Base-by-base conservation (phyloP, 2,113 vertebrate genomes). In the Chitala chitala region DNA sequence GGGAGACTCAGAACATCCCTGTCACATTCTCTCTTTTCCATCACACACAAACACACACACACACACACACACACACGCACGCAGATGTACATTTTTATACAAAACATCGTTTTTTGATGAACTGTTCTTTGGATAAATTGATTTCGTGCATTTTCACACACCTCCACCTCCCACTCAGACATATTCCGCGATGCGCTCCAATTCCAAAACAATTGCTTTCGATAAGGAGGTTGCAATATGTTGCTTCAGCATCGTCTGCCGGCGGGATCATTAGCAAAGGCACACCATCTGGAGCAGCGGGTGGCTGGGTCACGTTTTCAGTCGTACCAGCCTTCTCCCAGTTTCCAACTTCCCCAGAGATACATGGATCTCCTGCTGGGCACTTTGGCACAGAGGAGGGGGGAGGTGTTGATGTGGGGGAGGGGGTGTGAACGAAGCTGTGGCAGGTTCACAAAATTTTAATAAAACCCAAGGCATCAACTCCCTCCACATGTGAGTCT, bases 381-480 rank as follows among this genome's bases (percentile, higher is more conserved):
- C 22, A 46, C 24, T 7, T 38, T 51, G 48, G 69, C 48, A 22
- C 51, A 26, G 44, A 5, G 44, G 44, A 26, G 10, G 4, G 40
- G 61, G 31, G 24, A 29, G 65, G 42, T n/a, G 0, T 36, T 58
- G 24, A 44, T 10, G 29, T 4, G 8, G 26, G 58, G 29, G 58
- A 33, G 59, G 59, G 33, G 59, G 59, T 15, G 33, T 17, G 17
- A 33, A 20, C 48, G n/a, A n/a, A n/a, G n/a, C n/a, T n/a, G n/a
- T n/a, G n/a, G 40, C 69, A 54, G 68, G 26, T 50, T 44, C 3
- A 24, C 29, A 73, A 56, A 73, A 73, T 73, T 63, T 29, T 20
- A 73, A 73, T 73, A 46, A 63, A 73, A 73, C 56, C 26, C 42
- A 29, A 33, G 17, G 71, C 48, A 40, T 53, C 68, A 69, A n/a